A percentile compares a stretch with the other conserved stretches of the same genome.
These are phyloP conservation scores for Dinocampus coccinellae DNA, from an alignment of 2,888 invertebrate genomes.

Conservation along the genomic window DNA sequence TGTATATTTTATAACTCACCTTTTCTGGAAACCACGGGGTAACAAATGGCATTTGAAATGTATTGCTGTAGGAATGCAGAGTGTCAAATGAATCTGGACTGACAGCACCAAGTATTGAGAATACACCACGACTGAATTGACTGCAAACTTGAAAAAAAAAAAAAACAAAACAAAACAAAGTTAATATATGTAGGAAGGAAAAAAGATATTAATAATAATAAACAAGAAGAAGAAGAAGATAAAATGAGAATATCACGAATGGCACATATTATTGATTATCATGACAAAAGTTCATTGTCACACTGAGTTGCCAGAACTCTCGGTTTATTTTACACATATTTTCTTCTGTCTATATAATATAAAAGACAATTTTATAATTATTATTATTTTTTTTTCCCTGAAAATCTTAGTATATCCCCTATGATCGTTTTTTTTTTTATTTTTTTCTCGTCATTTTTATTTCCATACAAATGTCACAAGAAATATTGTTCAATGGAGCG, in stretches of 20 bases:
- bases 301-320: conserved; percentile 27
- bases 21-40: conserved; percentile 96
- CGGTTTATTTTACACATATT: conserved; percentile 1
- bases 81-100: conserved; percentile 96
- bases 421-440: no score
- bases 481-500: not conserved
- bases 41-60: conserved; percentile 95
- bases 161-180: conserved; percentile 37
- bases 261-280: conserved; percentile 45
- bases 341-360: conserved; percentile 10
- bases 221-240: no score
- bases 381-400: no score
- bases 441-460: not conserved
- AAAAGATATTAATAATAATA: no score
- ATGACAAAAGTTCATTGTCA: conserved; percentile 47
- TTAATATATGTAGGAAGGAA: no score
- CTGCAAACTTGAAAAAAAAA: conserved; percentile 80
- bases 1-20: conserved; percentile 71
- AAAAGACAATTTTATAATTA: conserved; percentile 14
- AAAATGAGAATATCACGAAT: no score
- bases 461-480: not conserved
- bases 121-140: conserved; percentile 90
- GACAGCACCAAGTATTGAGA: conserved; percentile 91
- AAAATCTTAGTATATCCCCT: not conserved
- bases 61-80: conserved; percentile 92